Base-by-base conservation (phyloP, 2,797 vertebrate genomes). In the Propithecus deckenii region DNA sequence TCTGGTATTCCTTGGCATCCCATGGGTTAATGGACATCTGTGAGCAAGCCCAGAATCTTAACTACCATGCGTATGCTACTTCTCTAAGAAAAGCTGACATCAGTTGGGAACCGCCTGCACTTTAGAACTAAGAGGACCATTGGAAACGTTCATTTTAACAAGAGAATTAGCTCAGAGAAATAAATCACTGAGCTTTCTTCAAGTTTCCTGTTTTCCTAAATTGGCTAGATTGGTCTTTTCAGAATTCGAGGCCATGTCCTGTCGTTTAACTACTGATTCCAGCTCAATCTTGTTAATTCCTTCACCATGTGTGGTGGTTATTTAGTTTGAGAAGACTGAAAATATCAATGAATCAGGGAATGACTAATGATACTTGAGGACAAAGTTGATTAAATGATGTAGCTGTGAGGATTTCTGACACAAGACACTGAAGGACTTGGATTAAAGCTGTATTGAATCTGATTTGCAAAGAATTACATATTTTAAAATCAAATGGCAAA, bases 251-350 rank as follows among this genome's bases (percentile, higher is more conserved):
- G 20, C 14, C 0, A 2, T 48, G 20, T 25, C 41, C n/a, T 30
- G 14, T 41, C 25, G 9, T 67, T 88, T 86, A 72, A 65, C 75
- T 91, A 94, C 25, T 67, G 55, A 86, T 50, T 91, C 48, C 55
- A 38, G 83, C 50, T 55, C 17, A 93, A 14, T 86, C 38, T 30
- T 12, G 11, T 71, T 59, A 28, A 71, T 91, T 86, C 67, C 61
- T 94, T 76, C 41, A 86, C 41, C 10, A 6, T 4, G 30, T 89
- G 28, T 75, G 38, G 59, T 48, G n/a, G 74, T 52, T 74, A 30
- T 87, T 92, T 86, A 55, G 85, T 81, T 74, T 92, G 61, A 91
- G 74, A 95, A 69, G 59, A 91, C 30, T 88, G 83, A 93, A 96
- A 81, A 72, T 28, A 48, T 59, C 25, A 23, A 5, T 78, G 81